Conservation (phyloP, 2,888 invertebrate genomes). For the Himalopsyche tibetana region DNA sequence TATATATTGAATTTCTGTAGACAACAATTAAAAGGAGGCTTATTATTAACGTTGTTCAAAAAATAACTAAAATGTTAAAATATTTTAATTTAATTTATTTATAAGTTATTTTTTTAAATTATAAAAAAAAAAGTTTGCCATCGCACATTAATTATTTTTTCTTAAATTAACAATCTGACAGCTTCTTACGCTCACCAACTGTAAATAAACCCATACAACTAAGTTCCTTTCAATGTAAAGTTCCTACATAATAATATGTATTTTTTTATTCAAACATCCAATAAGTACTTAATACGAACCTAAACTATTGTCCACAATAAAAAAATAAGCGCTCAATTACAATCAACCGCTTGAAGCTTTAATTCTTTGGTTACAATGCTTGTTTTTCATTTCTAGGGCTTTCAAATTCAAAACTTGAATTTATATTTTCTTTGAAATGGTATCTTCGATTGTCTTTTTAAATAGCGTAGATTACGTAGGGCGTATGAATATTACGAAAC, state of each 20-base stretch:
- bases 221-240: neutral
- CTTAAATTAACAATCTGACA: neutral
- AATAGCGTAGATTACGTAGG: too few species aligned
- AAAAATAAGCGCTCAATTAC: constrained; percentile 25
- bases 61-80: too few species aligned
- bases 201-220: neutral
- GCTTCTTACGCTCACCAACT: neutral
- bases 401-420: neutral
- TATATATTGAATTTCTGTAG: too few species aligned
- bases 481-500: too few species aligned
- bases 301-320: constrained; percentile 1
- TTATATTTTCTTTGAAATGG: too few species aligned
- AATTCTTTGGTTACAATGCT: neutral
- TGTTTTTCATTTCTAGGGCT: neutral
- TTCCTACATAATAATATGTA: neutral
- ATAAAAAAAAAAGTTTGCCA: neutral
- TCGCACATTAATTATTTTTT: neutral
- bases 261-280: neutral
- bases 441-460: too few species aligned
- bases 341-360: constrained; percentile 24
- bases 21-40: too few species aligned
- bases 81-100: too few species aligned
- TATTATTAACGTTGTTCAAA: too few species aligned
- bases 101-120: too few species aligned
- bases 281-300: neutral